Evolutionary conservation across 1,140 invertebrate species (phyloP).

Genomic region (Heterodera schachtii): DNA sequence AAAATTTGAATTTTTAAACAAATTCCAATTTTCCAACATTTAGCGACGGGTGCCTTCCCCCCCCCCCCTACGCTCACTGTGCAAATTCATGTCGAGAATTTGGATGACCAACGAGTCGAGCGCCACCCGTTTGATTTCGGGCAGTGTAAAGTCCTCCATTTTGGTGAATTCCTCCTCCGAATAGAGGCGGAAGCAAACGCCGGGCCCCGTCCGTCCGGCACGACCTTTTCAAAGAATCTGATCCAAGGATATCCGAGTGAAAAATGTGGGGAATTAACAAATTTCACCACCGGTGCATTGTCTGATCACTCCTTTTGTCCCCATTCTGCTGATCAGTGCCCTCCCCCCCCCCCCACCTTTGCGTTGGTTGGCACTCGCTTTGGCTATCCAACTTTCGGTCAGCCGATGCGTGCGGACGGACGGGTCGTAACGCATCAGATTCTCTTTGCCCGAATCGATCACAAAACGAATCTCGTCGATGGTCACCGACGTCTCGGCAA

Average conservation of each 20-base stretch:
- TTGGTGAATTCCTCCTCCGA: conserved; percentile 81
- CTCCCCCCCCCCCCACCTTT: too few species aligned
- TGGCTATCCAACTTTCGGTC: conserved; percentile 83
- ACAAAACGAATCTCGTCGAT: conserved; percentile 98
- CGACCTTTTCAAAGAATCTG: too few species aligned
- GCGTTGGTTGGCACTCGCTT: conserved; percentile 93
- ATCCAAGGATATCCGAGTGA: neutral
- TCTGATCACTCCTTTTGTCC: too few species aligned
- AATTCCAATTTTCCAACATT: too few species aligned
- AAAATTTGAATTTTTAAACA: too few species aligned
- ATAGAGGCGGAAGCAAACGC: conserved; percentile 77
- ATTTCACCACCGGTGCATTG: too few species aligned
- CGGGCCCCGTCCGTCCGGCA: conserved; percentile 72
- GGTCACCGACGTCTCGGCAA: conserved; percentile 97
- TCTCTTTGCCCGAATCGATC: conserved; percentile 78
- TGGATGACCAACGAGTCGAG: conserved; percentile 87
- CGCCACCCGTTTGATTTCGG: conserved; percentile 88
- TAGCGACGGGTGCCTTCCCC: conserved; percentile 1
- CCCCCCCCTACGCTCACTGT: conserved; percentile 68
- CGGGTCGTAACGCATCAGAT: conserved; percentile 60
- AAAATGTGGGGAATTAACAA: conserved; percentile 6
- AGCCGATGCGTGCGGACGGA: conserved; percentile 55
- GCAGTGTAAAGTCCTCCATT: conserved; percentile 79
- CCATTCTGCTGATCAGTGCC: too few species aligned
- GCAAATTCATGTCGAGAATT: conserved; percentile 91